These are phyloP conservation scores for Liopterus haemorrhoidalis DNA, from an alignment of 2,888 invertebrate species.

Conservation along the genomic window DNA sequence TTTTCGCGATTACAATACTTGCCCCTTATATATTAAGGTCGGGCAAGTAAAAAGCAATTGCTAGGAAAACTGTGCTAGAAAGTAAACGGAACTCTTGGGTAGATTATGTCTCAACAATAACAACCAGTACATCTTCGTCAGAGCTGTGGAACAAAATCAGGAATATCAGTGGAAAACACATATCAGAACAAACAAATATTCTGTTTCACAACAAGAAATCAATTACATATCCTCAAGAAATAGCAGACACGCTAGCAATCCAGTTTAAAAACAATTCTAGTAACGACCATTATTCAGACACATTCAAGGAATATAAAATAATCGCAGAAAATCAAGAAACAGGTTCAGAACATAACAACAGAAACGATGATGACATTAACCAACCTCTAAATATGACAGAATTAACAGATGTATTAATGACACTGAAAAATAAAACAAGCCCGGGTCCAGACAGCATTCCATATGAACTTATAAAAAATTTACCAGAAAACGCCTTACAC, in stretches of 20 bases:
- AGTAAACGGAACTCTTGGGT: too few species aligned
- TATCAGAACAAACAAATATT: not conserved
- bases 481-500: not conserved
- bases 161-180: slow-evolving; percentile 6
- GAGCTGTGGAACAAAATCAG: slow-evolving; percentile 9
- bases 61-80: too few species aligned
- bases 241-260: not conserved
- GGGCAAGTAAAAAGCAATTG: too few species aligned
- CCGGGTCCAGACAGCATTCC: not conserved
- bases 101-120: slow-evolving; percentile 5
- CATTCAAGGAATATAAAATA: not conserved
- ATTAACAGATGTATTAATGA: not conserved
- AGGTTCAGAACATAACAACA: not conserved
- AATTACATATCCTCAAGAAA: not conserved
- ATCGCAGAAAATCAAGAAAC: not conserved
- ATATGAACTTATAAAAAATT: not conserved
- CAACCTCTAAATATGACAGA: not conserved
- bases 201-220: not conserved
- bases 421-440: not conserved
- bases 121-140: not conserved
- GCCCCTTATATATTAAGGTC: too few species aligned
- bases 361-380: not conserved
- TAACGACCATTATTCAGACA: not conserved
- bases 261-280: not conserved
- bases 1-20: too few species aligned